A percentile compares a stretch with the other conserved stretches of the same genome.
Evolutionary conservation across 2,888 invertebrate genomes (phyloP).

Genomic region (Dilophus febrilis): DNA sequence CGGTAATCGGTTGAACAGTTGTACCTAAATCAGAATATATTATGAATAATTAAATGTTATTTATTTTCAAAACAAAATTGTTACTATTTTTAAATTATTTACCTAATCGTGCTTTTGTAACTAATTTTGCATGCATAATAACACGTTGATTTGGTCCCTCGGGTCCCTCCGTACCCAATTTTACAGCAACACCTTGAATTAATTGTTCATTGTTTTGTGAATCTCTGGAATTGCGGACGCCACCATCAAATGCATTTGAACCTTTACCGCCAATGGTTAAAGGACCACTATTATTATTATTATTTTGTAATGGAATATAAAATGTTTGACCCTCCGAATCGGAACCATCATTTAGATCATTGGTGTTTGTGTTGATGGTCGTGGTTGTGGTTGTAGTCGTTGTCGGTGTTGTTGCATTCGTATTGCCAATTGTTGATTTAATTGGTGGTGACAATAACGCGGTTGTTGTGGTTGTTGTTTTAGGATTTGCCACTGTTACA

Average conservation of each 20-base stretch:
- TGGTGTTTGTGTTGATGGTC: too few relatives aligned
- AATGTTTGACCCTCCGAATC: conserved; percentile 40
- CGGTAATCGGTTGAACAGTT: conserved; percentile 26
- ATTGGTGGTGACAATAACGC: neutral
- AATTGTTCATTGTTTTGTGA: conserved; percentile 28
- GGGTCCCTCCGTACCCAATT: conserved; percentile 43
- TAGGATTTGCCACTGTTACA: too few relatives aligned
- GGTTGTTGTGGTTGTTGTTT: too few relatives aligned
- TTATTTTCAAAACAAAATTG: too few relatives aligned
- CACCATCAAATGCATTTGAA: conserved; percentile 16
- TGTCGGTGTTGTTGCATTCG: neutral
- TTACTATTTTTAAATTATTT: too few relatives aligned
- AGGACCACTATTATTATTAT: conserved; percentile 18
- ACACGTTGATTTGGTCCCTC: conserved; percentile 44
- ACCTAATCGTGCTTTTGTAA: conserved; percentile 41
- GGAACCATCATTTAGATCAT: conserved; percentile 30
- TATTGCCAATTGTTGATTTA: conserved; percentile 1
- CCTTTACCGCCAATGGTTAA: conserved; percentile 12
- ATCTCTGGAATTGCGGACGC: too few relatives aligned
- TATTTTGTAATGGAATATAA: conserved; percentile 43
- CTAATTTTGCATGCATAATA: conserved; percentile 42
- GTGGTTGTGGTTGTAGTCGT: conserved; percentile 3
- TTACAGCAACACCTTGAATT: conserved; percentile 46
- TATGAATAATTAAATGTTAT: too few relatives aligned
- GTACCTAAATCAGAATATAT: too few relatives aligned